Base-by-base conservation (phyloP, 2,888 invertebrate species). In the Cephus runcator region DNA sequence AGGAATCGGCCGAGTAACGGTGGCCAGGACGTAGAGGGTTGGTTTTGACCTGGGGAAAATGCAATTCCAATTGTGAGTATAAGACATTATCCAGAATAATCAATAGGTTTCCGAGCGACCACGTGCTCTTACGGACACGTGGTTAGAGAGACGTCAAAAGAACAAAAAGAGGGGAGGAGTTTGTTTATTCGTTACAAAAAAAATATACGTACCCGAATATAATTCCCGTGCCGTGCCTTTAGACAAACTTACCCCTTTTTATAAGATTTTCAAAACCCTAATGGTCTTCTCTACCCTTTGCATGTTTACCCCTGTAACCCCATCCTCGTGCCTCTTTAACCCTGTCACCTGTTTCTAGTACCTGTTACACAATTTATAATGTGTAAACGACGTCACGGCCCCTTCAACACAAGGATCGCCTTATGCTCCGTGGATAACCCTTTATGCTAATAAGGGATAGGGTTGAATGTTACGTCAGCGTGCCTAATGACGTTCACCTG, bases 401-500 rank as follows among this genome's bases (percentile, higher is more conserved):
- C 9, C 56, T 23, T 23, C 56, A 23, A 9, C 23, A 56, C 56
- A 9, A 56, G 23, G 9, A 6, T 9, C 56, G 56, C 56, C 9
- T 23, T 56, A 56, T 56, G 56, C 56, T 56, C 9, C 23, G 23
- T 56, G 23, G 23, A 56, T 40, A 33, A 23, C 40, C 36, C 31
- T 79, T 15, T 69, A 74, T 23, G 23, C 12, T n/a, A 69, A 84
- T 80, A 56, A 56, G 56, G 56, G 9, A 56, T 23, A 56, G 40
- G 56, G 56, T 23, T 23, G 56, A 56, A 9, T 9, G 56, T 56
- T 23, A 56, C 56, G 56, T 56, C 56, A 56, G 56, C 23, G 9
- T 56, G 23, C 23, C 23, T 56, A 56, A 56, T 0, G 56, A 6
- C 9, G 23, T 81, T 82, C 83, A 81, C 81, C 83, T 84, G 81